Evolutionary conservation across 2,888 invertebrate species (phyloP).

Genomic region (Drosophila buzzatii): DNA sequence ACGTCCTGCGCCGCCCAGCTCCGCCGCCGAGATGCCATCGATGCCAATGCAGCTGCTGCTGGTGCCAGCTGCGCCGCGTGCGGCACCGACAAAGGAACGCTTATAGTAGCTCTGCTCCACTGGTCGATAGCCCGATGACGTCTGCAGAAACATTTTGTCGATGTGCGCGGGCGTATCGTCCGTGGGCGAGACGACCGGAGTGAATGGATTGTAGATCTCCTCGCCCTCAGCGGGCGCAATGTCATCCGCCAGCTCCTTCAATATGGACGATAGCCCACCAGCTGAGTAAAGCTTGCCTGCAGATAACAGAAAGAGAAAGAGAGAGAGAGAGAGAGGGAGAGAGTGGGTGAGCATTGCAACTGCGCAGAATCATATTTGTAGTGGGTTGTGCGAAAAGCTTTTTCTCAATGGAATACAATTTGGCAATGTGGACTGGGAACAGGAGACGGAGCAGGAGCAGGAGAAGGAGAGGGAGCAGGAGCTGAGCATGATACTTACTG

Average conservation of each 20-base stretch:
- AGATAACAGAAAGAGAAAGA: constrained; percentile 4
- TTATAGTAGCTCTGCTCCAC: constrained; percentile 85
- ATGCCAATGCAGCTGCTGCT: constrained; percentile 56
- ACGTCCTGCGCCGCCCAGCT: constrained; percentile 65
- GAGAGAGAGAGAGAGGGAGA: constrained; percentile 2
- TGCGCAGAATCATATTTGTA: constrained; percentile 47
- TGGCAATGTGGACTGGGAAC: constrained; percentile 3
- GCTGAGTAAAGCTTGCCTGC: constrained; percentile 84
- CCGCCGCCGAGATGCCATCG: constrained; percentile 67
- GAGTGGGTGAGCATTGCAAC: constrained; percentile 2
- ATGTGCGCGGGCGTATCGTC: constrained; percentile 85
- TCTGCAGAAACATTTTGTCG: constrained; percentile 86
- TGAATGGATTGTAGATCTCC: constrained; percentile 86
- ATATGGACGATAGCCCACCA: constrained; percentile 84
- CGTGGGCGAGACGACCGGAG: constrained; percentile 85
- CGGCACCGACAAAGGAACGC: constrained; percentile 81
- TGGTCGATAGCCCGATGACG: constrained; percentile 85
- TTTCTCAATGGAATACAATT: constrained; percentile 48
- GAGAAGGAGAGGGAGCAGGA: too few relatives aligned
- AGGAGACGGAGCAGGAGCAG: too few relatives aligned
- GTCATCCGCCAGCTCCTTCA: constrained; percentile 85
- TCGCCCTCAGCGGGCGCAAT: constrained; percentile 85
- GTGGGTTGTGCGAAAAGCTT: constrained; percentile 39
- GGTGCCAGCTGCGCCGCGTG: constrained; percentile 38
- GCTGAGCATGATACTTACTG: constrained; percentile 72